phyloP scores from a whole-genome alignment of 2,113 vertebrate species.

The Daubentonia madagascariensis region DNA sequence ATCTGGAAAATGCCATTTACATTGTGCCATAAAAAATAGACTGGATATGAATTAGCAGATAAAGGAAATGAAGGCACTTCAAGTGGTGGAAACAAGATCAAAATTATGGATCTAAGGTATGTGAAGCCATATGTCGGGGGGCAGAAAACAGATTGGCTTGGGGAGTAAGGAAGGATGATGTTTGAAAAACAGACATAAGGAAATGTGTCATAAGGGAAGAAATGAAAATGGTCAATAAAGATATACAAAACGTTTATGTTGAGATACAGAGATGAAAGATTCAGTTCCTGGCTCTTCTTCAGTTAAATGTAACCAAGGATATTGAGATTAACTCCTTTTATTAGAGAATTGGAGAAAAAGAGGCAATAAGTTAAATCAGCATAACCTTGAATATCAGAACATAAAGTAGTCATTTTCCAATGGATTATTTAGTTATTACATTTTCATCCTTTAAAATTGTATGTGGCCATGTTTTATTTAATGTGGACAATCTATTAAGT shows the following conservation, averaged over 20 bases:
- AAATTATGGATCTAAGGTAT: not conserved
- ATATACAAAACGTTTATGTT: not conserved
- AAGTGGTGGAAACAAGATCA: not conserved
- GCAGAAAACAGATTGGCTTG: not conserved
- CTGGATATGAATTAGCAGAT: not conserved
- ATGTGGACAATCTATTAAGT: not conserved
- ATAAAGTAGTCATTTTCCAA: not conserved
- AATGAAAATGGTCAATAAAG: not conserved
- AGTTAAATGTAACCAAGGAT: not conserved
- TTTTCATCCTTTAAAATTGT: not conserved
- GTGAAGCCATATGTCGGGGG: not conserved
- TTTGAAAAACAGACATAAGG: not conserved
- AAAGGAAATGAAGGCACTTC: not conserved
- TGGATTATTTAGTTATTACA: not conserved
- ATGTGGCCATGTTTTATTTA: not conserved
- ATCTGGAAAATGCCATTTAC: not conserved
- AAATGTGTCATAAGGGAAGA: not conserved
- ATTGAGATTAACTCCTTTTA: not conserved
- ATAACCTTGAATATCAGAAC: not conserved
- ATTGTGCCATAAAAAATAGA: not conserved
- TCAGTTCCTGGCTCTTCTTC: not conserved
- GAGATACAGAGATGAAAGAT: not conserved
- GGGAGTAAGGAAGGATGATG: not conserved
- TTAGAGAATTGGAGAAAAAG: not conserved
- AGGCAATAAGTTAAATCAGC: not conserved